phyloP scores from a whole-genome alignment of 1,140 invertebrate species.

The Sycophila sp. region DNA sequence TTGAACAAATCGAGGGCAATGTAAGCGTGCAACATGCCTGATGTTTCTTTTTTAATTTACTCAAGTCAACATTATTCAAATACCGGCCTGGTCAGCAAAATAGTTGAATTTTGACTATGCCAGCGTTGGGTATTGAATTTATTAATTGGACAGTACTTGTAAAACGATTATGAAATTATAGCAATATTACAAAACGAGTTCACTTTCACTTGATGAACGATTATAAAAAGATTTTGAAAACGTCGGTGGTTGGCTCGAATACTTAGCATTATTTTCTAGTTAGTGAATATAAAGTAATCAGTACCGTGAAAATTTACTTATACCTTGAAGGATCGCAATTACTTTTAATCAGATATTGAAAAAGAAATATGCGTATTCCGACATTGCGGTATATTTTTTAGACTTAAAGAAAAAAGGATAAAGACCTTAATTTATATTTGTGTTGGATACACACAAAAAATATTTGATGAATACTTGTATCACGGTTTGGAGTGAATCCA shows the following conservation, averaged over 20 bases:
- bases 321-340: constrained; percentile 2
- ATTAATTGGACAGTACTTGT: constrained; percentile 11
- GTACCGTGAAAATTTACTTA: background rate
- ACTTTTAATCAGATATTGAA: constrained; percentile 30
- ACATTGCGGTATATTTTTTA: constrained; percentile 2
- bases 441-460: background rate
- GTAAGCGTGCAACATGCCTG: no score
- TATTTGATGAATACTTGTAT: constrained; percentile 26
- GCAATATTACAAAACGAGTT: background rate
- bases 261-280: constrained; percentile 23
- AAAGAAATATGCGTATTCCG: constrained; percentile 16
- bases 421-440: constrained; percentile 19
- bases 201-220: constrained; percentile 14
- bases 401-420: constrained; percentile 9
- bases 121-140: constrained; percentile 17
- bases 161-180: background rate
- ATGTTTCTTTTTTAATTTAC: constrained; percentile 45
- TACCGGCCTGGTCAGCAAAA: constrained; percentile 17
- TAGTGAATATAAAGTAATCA: background rate
- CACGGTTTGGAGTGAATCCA: constrained; percentile 42
- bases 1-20: no score
- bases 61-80: constrained; percentile 50
- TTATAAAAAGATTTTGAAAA: background rate
- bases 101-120: constrained; percentile 1
- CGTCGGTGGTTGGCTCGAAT: constrained; percentile 4